phyloP scores from a whole-genome alignment of 2,113 vertebrate species.

The Passerina amoena region DNA sequence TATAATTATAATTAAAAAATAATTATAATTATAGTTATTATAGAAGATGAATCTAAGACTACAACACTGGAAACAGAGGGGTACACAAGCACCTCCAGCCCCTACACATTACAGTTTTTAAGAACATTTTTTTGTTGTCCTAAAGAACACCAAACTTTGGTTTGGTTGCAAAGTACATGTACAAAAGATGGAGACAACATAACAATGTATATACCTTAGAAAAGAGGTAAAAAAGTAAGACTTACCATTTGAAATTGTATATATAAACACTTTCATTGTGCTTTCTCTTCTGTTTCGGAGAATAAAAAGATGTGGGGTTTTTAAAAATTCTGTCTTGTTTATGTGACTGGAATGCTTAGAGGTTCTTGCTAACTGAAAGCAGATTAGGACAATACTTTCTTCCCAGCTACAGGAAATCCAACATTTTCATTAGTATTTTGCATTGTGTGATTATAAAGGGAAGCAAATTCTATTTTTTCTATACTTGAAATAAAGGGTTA shows the following conservation, averaged over 20 bases:
- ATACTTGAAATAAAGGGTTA: slow-evolving; percentile 53
- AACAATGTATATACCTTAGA: background rate
- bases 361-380: background rate
- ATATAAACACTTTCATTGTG: background rate
- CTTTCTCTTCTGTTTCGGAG: background rate
- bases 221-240: background rate
- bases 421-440: slow-evolving; percentile 47
- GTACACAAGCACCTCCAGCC: background rate
- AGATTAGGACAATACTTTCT: slow-evolving; percentile 18
- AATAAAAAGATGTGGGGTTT: background rate
- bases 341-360: slow-evolving; percentile 2
- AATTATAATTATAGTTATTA: background rate
- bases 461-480: slow-evolving; percentile 61
- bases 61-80: background rate
- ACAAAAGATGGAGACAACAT: background rate
- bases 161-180: background rate
- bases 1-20: background rate
- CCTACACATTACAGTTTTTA: background rate
- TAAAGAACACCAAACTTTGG: background rate
- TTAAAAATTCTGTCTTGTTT: background rate
- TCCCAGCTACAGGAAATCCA: slow-evolving; percentile 33
- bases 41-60: background rate
- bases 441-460: slow-evolving; percentile 48
- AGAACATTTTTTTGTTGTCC: background rate
- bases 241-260: background rate